phyloP scores from a whole-genome alignment of 2,888 invertebrate genomes.

The Protodeltote pygarga region DNA sequence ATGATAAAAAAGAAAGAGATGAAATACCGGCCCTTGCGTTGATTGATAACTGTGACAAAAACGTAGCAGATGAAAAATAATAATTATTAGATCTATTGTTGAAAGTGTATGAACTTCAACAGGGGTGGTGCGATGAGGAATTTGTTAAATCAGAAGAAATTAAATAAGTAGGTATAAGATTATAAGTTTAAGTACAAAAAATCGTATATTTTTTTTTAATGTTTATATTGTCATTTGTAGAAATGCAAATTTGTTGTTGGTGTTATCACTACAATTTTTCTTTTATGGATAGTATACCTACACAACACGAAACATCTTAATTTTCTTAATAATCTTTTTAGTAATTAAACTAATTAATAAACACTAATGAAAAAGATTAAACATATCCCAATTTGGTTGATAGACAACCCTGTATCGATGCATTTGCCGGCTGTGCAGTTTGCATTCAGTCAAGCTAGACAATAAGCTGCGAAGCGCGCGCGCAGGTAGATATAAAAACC shows the following conservation, averaged over 20 bases:
- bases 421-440: slow-evolving; percentile 81
- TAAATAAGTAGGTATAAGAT: neutral
- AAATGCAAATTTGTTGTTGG: too few species aligned
- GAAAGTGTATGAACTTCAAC: slow-evolving; percentile 76
- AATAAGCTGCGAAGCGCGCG: slow-evolving; percentile 77
- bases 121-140: slow-evolving; percentile 69
- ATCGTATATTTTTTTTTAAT: too few species aligned
- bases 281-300: too few species aligned
- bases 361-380: too few species aligned
- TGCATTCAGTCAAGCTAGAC: slow-evolving; percentile 77
- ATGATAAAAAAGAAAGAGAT: slow-evolving; percentile 60
- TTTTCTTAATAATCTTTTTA: too few species aligned
- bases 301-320: too few species aligned
- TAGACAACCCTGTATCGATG: slow-evolving; percentile 73
- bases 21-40: slow-evolving; percentile 74
- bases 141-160: slow-evolving; percentile 14
- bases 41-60: slow-evolving; percentile 88
- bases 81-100: slow-evolving; percentile 86
- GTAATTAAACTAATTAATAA: too few species aligned
- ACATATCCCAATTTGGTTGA: slow-evolving; percentile 27
- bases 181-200: neutral
- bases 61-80: slow-evolving; percentile 87
- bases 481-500: slow-evolving; percentile 79
- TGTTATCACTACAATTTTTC: too few species aligned
- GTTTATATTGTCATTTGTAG: too few species aligned